phyloP scores from a whole-genome alignment of 2,113 vertebrate species.

The Tapirus terrestris region DNA sequence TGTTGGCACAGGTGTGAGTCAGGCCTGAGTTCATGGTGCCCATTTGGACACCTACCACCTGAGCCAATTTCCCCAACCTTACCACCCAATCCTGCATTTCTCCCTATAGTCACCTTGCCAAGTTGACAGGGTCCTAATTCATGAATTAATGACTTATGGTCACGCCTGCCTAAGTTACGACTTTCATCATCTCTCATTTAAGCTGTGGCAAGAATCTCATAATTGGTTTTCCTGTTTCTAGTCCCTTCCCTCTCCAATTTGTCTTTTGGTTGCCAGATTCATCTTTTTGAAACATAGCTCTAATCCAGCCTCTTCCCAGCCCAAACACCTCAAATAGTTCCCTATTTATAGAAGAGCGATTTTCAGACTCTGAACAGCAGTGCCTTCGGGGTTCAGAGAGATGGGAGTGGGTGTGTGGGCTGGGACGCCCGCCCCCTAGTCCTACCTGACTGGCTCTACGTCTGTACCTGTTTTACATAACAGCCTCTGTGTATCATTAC shows the following conservation, averaged over 20 bases:
- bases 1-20: neutral
- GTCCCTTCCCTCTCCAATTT: constrained; percentile 60
- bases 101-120: neutral
- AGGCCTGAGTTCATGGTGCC: neutral
- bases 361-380: neutral
- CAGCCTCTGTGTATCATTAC: neutral
- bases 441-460: neutral
- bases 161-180: neutral
- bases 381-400: neutral
- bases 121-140: neutral
- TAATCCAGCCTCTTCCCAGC: constrained; percentile 19
- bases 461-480: neutral
- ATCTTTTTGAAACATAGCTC: constrained; percentile 56
- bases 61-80: neutral
- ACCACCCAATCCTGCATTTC: neutral
- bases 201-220: constrained; percentile 1
- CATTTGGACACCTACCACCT: neutral
- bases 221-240: constrained; percentile 40
- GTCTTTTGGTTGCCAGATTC: constrained; percentile 56
- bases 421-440: neutral
- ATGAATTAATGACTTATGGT: neutral
- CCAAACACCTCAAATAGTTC: constrained; percentile 15
- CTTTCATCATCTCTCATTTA: constrained; percentile 8
- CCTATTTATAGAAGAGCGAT: constrained; percentile 30
- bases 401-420: neutral